Conservation (phyloP, 92 coral and sea anemone genomes). For the Porites divaricata region DNA sequence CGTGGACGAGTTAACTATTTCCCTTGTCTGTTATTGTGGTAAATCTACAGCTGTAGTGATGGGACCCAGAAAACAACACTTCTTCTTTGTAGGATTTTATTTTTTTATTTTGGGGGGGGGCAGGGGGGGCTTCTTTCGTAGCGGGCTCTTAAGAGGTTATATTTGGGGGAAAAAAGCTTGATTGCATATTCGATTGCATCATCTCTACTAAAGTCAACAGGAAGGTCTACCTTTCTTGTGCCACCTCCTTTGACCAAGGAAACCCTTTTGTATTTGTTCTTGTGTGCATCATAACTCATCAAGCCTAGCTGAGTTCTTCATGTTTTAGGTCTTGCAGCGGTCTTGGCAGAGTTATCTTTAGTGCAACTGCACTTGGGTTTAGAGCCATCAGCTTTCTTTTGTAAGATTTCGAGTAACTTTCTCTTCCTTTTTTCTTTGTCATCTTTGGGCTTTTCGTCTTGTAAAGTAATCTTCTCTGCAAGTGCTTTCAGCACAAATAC, state of each 20-base stretch:
- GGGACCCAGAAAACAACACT: too few species aligned
- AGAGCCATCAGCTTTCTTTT: not conserved
- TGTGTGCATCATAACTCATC: not conserved
- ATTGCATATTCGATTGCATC: not conserved
- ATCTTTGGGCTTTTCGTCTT: not conserved
- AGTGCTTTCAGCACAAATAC: not conserved
- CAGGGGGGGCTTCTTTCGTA: too few species aligned
- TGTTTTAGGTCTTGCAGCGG: not conserved
- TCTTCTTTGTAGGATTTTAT: too few species aligned
- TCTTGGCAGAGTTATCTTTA: not conserved
- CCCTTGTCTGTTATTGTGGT: too few species aligned
- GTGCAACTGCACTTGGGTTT: not conserved
- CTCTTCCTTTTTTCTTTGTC: not conserved
- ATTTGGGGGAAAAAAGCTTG: not conserved
- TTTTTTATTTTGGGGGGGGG: too few species aligned
- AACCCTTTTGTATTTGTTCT: not conserved
- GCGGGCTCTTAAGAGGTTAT: too few species aligned
- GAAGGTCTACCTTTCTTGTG: constrained; percentile 8
- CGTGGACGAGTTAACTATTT: too few species aligned
- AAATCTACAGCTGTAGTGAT: too few species aligned
- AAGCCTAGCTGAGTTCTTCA: not conserved
- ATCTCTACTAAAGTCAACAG: not conserved
- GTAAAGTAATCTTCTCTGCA: not conserved
- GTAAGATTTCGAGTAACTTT: not conserved
- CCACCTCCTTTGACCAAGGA: constrained; percentile 13